Percentiles rank a stretch among this genome's conserved stretches.
phyloP scores from a whole-genome alignment of 1,140 invertebrate genomes.

The Drosophila lowei region DNA sequence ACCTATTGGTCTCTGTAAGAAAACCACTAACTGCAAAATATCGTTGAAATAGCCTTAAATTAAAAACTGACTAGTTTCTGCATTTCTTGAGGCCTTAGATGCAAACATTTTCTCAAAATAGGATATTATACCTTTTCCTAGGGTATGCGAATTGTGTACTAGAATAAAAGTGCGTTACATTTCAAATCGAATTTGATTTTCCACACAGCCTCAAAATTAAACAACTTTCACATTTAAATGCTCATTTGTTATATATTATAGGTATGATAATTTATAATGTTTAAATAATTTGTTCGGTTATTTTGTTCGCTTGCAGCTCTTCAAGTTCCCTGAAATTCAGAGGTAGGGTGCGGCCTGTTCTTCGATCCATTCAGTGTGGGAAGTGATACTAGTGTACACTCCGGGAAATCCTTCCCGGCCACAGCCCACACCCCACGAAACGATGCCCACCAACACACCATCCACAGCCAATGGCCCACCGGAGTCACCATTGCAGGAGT shows the following conservation, averaged over 20 bases:
- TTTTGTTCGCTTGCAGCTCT: constrained; percentile 42
- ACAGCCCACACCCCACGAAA: constrained; percentile 69
- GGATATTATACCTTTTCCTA: too few species aligned
- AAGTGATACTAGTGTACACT: constrained; percentile 62
- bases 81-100: too few species aligned
- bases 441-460: constrained; percentile 57
- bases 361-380: constrained; percentile 66
- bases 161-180: too few species aligned
- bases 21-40: too few species aligned
- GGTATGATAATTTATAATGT: background rate
- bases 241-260: constrained; percentile 6
- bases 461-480: constrained; percentile 63
- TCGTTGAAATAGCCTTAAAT: too few species aligned
- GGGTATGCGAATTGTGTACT: too few species aligned
- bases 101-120: too few species aligned
- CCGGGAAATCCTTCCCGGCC: constrained; percentile 65
- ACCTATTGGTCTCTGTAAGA: too few species aligned
- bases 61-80: too few species aligned
- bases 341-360: constrained; percentile 60
- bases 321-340: constrained; percentile 1
- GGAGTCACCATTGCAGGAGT: constrained; percentile 64
- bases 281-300: constrained; percentile 43
- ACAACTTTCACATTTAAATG: constrained; percentile 11
- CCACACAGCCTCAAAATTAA: too few species aligned
- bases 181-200: too few species aligned